Conservation (phyloP, 92 coral and sea anemone genomes). For the Parazoanthus atlanticus region DNA sequence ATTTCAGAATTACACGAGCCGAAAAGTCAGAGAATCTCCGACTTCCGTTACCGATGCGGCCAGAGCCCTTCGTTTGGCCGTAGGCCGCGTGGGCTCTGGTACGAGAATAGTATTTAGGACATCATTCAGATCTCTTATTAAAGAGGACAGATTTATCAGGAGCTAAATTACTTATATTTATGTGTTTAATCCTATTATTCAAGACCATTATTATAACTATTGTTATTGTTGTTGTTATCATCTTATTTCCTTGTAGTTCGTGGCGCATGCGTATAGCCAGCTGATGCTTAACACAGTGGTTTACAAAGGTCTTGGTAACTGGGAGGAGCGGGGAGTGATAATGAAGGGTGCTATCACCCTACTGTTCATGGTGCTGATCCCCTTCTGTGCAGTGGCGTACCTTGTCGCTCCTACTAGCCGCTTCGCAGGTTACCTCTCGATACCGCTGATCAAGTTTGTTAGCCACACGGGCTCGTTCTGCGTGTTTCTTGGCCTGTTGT, state of each 20-base stretch:
- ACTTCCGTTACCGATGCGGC: too few relatives aligned
- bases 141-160: background rate
- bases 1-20: too few relatives aligned
- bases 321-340: conserved; percentile 36
- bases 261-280: conserved; percentile 91
- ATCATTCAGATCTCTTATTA: too few relatives aligned
- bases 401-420: conserved; percentile 38
- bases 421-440: conserved; percentile 29
- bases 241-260: conserved; percentile 63
- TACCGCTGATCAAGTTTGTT: conserved; percentile 54
- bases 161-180: too few relatives aligned
- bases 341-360: conserved; percentile 4
- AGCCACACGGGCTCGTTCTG: conserved; percentile 56
- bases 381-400: conserved; percentile 25
- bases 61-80: too few relatives aligned
- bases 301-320: conserved; percentile 66
- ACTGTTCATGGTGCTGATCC: conserved; percentile 26
- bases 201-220: background rate
- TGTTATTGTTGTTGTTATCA: background rate
- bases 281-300: conserved; percentile 85
- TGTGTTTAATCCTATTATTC: background rate
- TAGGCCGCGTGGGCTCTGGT: too few relatives aligned
- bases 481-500: conserved; percentile 45
- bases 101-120: too few relatives aligned
- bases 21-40: too few relatives aligned